Evolutionary conservation across 1,140 invertebrate genomes (phyloP).

Genomic region (Dreissena rostriformis): DNA sequence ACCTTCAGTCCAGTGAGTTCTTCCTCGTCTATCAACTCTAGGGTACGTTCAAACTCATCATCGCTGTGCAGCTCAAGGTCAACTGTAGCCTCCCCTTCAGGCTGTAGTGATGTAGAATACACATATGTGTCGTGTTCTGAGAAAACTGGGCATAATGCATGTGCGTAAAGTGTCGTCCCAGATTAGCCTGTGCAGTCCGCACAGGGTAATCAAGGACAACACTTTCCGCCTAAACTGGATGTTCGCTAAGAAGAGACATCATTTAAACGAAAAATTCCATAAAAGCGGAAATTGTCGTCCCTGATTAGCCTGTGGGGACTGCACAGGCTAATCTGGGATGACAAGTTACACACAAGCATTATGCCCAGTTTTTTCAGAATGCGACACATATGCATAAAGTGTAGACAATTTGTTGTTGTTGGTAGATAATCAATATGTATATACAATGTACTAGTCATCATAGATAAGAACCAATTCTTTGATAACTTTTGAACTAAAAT

Average conservation of each 20-base stretch:
- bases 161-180: background rate
- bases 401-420: too few species aligned
- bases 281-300: too few species aligned
- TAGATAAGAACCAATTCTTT: too few species aligned
- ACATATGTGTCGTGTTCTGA: background rate
- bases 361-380: too few species aligned
- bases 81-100: slow-evolving; percentile 16
- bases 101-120: background rate
- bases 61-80: slow-evolving; percentile 84
- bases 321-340: too few species aligned
- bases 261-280: background rate
- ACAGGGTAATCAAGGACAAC: background rate
- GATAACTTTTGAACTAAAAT: too few species aligned
- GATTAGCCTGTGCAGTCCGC: slow-evolving; percentile 31
- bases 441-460: too few species aligned
- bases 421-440: too few species aligned
- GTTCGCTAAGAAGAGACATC: background rate
- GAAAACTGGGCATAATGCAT: background rate
- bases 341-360: too few species aligned
- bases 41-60: slow-evolving; percentile 86
- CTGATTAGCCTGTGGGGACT: too few species aligned
- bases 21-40: slow-evolving; percentile 84
- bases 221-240: background rate
- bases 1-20: background rate
- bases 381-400: too few species aligned